Evolutionary conservation across 2,888 invertebrate species (phyloP).

Genomic region (Heliconius charithonia): DNA sequence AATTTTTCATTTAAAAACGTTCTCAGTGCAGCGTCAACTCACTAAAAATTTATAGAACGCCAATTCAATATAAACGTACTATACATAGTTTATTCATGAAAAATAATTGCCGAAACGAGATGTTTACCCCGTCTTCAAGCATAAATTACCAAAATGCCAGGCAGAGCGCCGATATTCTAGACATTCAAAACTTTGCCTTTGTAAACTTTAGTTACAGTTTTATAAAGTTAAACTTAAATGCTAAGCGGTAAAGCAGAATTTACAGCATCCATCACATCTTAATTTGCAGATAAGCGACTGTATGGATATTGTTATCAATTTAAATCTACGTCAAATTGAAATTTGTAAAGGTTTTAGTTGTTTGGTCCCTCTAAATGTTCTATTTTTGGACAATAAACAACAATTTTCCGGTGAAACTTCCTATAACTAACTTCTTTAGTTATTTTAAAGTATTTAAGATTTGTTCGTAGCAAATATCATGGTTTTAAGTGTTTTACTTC

Average conservation of each 20-base stretch:
- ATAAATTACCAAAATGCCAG: slow-evolving; percentile 64
- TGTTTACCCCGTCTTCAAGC: slow-evolving; percentile 54
- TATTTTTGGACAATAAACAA: neutral
- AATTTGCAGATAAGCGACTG: slow-evolving; percentile 48
- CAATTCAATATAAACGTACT: slow-evolving; percentile 12
- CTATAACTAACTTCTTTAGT: neutral
- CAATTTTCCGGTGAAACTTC: neutral
- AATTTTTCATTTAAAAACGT: neutral
- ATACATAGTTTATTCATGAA: slow-evolving; percentile 27
- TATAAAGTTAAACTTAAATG: slow-evolving; percentile 56
- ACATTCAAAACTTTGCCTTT: slow-evolving; percentile 53
- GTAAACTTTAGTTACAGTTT: slow-evolving; percentile 45
- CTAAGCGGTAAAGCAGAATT: slow-evolving; percentile 29
- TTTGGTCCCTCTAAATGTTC: neutral
- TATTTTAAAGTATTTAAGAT: neutral
- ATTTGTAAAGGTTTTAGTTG: slow-evolving; percentile 53
- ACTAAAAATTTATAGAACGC: neutral
- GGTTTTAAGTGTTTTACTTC: too few relatives aligned
- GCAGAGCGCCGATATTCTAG: slow-evolving; percentile 59
- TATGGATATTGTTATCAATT: slow-evolving; percentile 47
- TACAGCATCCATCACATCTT: slow-evolving; percentile 15
- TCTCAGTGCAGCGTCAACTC: neutral
- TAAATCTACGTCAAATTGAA: slow-evolving; percentile 43
- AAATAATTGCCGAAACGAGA: slow-evolving; percentile 54
- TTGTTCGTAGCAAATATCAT: neutral